A percentile compares a stretch with the other conserved stretches of the same genome.
These are phyloP conservation scores for Leptinotarsa defecta DNA, from an alignment of 1,140 invertebrate species.

Conservation along the genomic window DNA sequence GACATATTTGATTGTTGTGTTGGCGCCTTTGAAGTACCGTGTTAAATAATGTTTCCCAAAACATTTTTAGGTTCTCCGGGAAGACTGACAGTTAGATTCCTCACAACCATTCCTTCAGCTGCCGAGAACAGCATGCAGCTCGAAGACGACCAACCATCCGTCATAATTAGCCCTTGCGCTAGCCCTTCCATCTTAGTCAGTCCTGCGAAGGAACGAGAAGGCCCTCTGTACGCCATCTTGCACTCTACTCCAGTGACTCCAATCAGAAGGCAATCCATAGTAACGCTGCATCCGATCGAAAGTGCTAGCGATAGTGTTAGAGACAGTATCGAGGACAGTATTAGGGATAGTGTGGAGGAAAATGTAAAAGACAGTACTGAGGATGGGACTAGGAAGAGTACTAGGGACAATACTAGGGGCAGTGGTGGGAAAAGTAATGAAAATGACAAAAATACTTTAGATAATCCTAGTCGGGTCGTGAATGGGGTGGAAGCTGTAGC, in stretches of 20 bases:
- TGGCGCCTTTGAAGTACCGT: background rate
- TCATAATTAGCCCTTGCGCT: background rate
- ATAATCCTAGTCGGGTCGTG: conserved; percentile 26
- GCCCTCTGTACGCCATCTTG: conserved; percentile 51
- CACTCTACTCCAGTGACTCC: conserved; percentile 47
- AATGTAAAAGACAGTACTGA: background rate
- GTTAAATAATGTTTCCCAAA: background rate
- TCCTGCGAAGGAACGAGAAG: conserved; percentile 50
- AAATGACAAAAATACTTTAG: conserved; percentile 1
- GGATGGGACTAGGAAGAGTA: conserved; percentile 33
- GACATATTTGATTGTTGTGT: too few relatives aligned
- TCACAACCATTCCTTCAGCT: conserved; percentile 81
- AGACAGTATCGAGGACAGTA: conserved; percentile 14
- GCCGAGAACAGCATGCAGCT: conserved; percentile 76
- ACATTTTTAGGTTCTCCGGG: conserved; percentile 22
- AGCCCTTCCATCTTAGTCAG: conserved; percentile 47
- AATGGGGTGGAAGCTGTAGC: conserved; percentile 24
- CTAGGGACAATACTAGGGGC: conserved; percentile 12
- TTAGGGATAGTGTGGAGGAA: background rate
- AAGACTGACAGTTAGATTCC: conserved; percentile 62
- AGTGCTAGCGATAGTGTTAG: conserved; percentile 39
- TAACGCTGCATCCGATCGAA: conserved; percentile 52
- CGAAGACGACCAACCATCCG: conserved; percentile 60
- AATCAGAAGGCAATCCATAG: conserved; percentile 49
- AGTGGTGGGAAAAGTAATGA: too few relatives aligned